These are phyloP conservation scores for Xestia xanthographa DNA, from an alignment of 2,888 invertebrate species.

Conservation along the genomic window DNA sequence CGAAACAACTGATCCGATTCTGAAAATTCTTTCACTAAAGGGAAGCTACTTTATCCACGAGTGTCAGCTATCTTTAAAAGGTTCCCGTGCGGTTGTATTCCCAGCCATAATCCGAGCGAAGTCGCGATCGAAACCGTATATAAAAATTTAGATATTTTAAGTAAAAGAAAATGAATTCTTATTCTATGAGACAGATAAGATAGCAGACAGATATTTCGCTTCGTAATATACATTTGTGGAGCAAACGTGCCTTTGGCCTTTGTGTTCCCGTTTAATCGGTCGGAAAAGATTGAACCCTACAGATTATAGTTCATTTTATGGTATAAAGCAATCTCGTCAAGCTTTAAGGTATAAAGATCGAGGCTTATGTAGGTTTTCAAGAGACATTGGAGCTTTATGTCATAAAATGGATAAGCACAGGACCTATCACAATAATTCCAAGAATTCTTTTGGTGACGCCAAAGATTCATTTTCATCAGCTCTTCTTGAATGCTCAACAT, in stretches of 20 bases:
- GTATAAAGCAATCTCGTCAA: not conserved
- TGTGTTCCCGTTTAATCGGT: not conserved
- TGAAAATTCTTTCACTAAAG: no score
- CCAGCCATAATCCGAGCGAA: no score
- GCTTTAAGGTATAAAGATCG: not conserved
- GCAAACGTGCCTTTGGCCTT: not conserved
- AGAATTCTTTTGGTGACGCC: not conserved
- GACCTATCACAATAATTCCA: not conserved
- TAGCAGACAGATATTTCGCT: not conserved
- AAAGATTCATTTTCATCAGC: not conserved
- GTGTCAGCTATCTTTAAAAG: no score
- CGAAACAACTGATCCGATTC: no score
- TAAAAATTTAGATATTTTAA: no score
- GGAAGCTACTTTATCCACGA: no score
- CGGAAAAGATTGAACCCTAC: not conserved
- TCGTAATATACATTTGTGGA: not conserved
- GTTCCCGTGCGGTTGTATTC: no score
- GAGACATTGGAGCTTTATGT: not conserved
- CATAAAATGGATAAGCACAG: not conserved
- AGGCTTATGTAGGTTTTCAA: not conserved
- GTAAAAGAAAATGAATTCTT: no score
- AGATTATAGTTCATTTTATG: not conserved
- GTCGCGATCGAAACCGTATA: no score
- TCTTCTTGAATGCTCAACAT: not conserved
- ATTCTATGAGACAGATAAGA: not conserved